Base-by-base conservation (phyloP, 2,797 vertebrate species). In the Nothura maculosa region DNA sequence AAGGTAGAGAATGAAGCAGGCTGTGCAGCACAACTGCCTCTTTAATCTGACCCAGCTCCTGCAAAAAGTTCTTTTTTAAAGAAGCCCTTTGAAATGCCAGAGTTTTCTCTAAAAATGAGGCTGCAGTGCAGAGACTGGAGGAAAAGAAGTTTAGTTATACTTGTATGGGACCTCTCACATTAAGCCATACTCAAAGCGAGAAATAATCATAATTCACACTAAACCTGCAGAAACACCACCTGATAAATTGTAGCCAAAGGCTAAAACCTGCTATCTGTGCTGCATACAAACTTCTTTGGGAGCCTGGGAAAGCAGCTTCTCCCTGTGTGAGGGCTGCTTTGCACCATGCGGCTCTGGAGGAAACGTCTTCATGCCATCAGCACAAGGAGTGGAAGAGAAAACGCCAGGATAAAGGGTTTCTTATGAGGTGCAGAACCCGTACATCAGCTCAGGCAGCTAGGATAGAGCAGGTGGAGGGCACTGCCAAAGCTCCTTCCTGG, bases 401-500 rank as follows among this genome's bases (percentile, higher is more conserved):
- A n/a, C 0, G 50, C 12, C 6, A 7, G 17, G 42, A 27, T 28
- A 55, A 54, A 36, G 5, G 5, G 5, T 8, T 36, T 3, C 79
- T 66, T 20, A 38, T n/a, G 74, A 73, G 5, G 3, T 15, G 34
- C 4, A 19, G n/a, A 34, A 10, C 25, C 38, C 2, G 0, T 20
- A 4, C 0, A 0, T 34, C 36, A 40, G 52, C 40, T 43, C 21
- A 25, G 43, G 48, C 19, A 61, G 11, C n/a, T 61, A 3, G 1
- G 52, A n/a, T 0, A 54, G 38, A 27, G 61, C 36, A 14, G 36
- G 9, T 21, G 50, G 42, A 66, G 3, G 4, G 8, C 27, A 15
- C 11, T 10, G 6, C 12, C 52, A 55, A 93, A 78, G 4, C 48
- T 52, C 5, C 28, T 34, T 43, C 0, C 0, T 48, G 32, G 11